Conservation (phyloP, 1,140 invertebrate genomes). For the Bombyx mori region DNA sequence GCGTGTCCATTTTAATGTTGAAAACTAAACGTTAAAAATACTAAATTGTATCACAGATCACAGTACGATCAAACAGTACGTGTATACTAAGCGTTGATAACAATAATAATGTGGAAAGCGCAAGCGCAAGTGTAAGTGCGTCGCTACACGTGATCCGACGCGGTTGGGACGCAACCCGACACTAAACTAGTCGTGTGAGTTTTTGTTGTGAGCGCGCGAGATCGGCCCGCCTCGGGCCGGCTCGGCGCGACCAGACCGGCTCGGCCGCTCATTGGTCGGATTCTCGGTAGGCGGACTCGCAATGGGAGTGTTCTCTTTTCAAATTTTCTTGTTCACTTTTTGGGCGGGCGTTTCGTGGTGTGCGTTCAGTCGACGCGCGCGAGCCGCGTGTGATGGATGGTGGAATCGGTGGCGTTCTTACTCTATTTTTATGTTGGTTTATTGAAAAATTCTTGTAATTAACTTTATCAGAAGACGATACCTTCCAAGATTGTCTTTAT, state of each 20-base stretch:
- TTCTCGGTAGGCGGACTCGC: slow-evolving; percentile 27
- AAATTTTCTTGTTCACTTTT: slow-evolving; percentile 67
- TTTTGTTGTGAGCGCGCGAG: slow-evolving; percentile 60
- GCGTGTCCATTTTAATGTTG: slow-evolving; percentile 49
- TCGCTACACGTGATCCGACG: slow-evolving; percentile 51
- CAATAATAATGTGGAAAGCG: slow-evolving; percentile 29
- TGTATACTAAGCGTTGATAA: slow-evolving; percentile 9
- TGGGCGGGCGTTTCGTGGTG: slow-evolving; percentile 56
- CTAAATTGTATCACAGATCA: slow-evolving; percentile 41
- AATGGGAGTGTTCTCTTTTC: slow-evolving; percentile 61
- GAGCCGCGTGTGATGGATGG: slow-evolving; percentile 50
- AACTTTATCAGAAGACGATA: too few relatives aligned
- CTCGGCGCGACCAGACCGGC: slow-evolving; percentile 21
- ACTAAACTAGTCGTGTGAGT: slow-evolving; percentile 65
- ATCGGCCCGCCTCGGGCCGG: slow-evolving; percentile 39
- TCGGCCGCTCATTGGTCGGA: slow-evolving; percentile 19
- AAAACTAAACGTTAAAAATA: slow-evolving; percentile 14
- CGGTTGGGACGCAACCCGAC: slow-evolving; percentile 66
- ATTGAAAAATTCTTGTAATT: too few relatives aligned
- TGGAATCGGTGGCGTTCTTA: slow-evolving; percentile 26
- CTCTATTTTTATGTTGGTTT: slow-evolving; percentile 19
- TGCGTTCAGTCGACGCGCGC: slow-evolving; percentile 52
- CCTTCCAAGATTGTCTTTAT: too few relatives aligned
- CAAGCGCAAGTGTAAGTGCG: slow-evolving; percentile 43
- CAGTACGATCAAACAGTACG: slow-evolving; percentile 8